Base-by-base conservation (phyloP, 2,888 invertebrate genomes). In the Ectropis crepuscularia region DNA sequence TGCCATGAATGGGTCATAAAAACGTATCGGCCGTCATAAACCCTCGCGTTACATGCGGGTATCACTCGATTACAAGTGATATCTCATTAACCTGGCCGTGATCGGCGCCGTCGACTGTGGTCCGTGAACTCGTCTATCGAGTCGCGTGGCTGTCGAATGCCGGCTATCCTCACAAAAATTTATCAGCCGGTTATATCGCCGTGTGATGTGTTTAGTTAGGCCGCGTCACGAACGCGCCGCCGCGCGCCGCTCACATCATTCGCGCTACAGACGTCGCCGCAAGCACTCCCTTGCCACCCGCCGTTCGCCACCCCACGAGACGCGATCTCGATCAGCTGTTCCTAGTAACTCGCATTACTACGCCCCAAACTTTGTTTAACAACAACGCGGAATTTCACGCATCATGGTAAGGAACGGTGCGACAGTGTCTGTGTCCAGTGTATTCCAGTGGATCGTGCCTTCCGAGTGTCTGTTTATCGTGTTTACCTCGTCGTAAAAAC, bases 341-440 rank as follows among this genome's bases (percentile, higher is more conserved):
- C 74, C 70, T 72, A 74, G 77, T 73, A 71, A 74, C 79, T 79
- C 63, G 78, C 78, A 72, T 72, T 72, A 71, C 67, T 71, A 73
- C 74, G 66, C 67, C 68, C 64, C 67, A 69, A 75, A 76, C 74
- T 79, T 70, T 82, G 81, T 82, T 82, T 81, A 76, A 80, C 76
- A 80, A 82, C 79, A 81, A 64, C 74, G 73, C 74, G 73, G 68
- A 75, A 67, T 73, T 69, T 71, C 72, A 65, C 76, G 73, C 88
- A 90, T 74, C 81, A 92, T 92, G 91, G 91, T 92, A 92, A 92
- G 91, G 79, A 81, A 64, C 73, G 78, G 84, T 86, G 88, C 72
- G 67, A 70, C 67, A 81, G 88, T 88, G 86, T 77, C 72, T 79
- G 87, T 89, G 88, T 76, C 74, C 70, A 79, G 87, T 86, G 86